Evolutionary conservation across 2,797 vertebrate species (phyloP).

Genomic region (Manis crassicaudata): DNA sequence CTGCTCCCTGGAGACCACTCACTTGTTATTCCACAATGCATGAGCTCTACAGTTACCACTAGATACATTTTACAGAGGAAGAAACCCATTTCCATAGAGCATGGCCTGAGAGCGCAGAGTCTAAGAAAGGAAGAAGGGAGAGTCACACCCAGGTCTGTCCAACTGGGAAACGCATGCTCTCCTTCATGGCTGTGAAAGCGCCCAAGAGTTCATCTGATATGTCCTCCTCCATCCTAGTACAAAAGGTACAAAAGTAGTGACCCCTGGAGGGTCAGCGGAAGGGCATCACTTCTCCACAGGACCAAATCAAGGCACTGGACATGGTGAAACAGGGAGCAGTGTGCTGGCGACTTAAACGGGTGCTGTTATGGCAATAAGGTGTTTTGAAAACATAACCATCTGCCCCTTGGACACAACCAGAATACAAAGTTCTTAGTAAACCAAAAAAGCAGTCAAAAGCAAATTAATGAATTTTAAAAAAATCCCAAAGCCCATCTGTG

Average conservation of each 20-base stretch:
- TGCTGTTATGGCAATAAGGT: background rate
- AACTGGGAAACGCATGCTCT: background rate
- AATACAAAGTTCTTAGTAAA: constrained; percentile 64
- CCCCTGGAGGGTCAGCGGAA: background rate
- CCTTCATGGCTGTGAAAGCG: background rate
- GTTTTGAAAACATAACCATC: constrained; percentile 49
- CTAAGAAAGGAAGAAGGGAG: background rate
- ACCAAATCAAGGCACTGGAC: background rate
- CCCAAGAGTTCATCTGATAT: background rate
- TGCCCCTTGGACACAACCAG: constrained; percentile 39
- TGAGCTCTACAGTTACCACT: too few species aligned
- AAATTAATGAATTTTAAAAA: constrained; percentile 36
- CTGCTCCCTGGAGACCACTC: background rate
- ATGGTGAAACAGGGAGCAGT: background rate
- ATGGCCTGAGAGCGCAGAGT: background rate
- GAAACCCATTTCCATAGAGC: background rate
- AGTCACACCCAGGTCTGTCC: background rate
- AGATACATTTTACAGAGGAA: background rate
- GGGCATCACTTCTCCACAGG: background rate
- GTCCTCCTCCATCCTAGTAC: background rate
- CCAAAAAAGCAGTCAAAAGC: constrained; percentile 38
- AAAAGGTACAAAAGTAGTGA: background rate
- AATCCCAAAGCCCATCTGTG: constrained; percentile 18
- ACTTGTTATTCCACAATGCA: background rate
- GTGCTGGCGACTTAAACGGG: constrained; percentile 25